Evolutionary conservation across 2,797 vertebrate species (phyloP).

Genomic region (Octomys mimax): DNA sequence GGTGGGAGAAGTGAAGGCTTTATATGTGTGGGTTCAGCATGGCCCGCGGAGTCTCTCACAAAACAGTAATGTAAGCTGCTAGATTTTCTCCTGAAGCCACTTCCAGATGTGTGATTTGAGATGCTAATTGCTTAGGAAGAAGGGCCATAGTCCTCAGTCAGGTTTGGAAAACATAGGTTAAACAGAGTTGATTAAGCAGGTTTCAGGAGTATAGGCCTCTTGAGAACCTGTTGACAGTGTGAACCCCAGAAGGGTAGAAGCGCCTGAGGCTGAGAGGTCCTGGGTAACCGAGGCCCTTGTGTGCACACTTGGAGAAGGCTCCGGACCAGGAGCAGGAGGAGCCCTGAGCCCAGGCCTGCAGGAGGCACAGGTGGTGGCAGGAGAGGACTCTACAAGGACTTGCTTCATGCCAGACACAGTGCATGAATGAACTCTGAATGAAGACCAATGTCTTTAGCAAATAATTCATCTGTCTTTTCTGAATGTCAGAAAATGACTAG

Average conservation of each 20-base stretch:
- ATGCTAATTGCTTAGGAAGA: not conserved
- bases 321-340: not conserved
- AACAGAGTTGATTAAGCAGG: not conserved
- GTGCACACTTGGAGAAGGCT: not conserved
- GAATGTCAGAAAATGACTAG: not conserved
- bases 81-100: not conserved
- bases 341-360: not conserved
- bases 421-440: not conserved
- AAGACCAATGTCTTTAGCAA: not conserved
- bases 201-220: not conserved
- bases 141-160: not conserved
- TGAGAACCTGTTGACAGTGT: not conserved
- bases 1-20: not conserved
- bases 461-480: not conserved
- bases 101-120: not conserved
- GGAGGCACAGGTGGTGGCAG: not conserved
- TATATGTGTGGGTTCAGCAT: not conserved
- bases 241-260: not conserved
- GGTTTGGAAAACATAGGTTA: not conserved
- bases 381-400: not conserved
- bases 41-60: not conserved
- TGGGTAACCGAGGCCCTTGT: not conserved
- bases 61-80: not conserved
- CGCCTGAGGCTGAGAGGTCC: not conserved
- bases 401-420: not conserved